These are phyloP conservation scores for Meloidogyne floridensis DNA, from an alignment of 1,140 invertebrate genomes.

Conservation along the genomic window DNA sequence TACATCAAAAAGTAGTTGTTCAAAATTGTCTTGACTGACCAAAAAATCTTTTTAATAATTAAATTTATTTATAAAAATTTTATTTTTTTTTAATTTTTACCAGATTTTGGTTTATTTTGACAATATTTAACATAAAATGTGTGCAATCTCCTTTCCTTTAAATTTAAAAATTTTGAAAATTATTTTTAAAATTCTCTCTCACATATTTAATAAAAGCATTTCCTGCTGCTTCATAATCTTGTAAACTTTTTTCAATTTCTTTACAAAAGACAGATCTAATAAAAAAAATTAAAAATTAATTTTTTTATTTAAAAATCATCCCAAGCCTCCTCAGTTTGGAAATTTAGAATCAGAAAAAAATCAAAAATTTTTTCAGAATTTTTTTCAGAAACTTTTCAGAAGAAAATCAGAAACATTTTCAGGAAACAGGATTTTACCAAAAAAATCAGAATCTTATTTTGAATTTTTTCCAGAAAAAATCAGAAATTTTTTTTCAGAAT, in stretches of 20 bases:
- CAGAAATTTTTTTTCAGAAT: too few relatives aligned
- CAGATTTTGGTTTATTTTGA: constrained; percentile 94
- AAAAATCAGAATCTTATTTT: too few relatives aligned
- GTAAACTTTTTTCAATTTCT: constrained; percentile 83
- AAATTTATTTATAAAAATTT: not conserved
- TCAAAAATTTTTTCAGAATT: too few relatives aligned
- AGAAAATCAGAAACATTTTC: too few relatives aligned
- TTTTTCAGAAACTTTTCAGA: too few relatives aligned
- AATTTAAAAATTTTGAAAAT: not conserved
- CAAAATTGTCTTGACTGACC: constrained; percentile 80
- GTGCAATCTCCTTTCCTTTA: constrained; percentile 82
- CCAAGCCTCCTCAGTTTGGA: too few relatives aligned
- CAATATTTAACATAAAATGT: constrained; percentile 91
- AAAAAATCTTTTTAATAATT: constrained; percentile 82
- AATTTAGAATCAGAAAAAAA: too few relatives aligned
- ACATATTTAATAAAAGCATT: constrained; percentile 69
- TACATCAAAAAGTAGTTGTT: constrained; percentile 74
- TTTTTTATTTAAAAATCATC: too few relatives aligned
- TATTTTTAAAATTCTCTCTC: constrained; percentile 49
- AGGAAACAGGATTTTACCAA: too few relatives aligned
- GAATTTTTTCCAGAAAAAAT: too few relatives aligned
- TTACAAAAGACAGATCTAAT: constrained; percentile 81
- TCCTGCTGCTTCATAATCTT: constrained; percentile 77
- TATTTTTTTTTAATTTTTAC: constrained; percentile 65
- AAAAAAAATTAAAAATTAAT: not conserved